phyloP scores from a whole-genome alignment of 2,888 invertebrate species.

The Troides helena region DNA sequence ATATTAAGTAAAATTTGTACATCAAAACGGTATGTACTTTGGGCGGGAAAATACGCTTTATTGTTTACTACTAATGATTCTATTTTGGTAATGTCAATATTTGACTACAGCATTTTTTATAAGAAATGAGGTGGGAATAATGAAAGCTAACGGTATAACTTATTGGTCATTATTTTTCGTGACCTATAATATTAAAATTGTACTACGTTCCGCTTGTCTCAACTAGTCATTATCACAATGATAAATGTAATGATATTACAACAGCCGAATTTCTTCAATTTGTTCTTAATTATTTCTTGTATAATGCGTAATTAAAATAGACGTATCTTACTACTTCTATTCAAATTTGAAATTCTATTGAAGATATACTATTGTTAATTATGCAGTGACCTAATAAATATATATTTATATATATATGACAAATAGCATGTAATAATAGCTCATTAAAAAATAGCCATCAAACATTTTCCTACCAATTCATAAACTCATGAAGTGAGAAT shows the following conservation, averaged over 20 bases:
- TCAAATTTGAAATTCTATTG: too few relatives aligned
- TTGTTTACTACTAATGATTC: not conserved
- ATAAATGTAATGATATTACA: not conserved
- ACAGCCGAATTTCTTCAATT: not conserved
- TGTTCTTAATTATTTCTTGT: not conserved
- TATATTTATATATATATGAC: too few relatives aligned
- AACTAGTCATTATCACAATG: not conserved
- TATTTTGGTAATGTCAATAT: not conserved
- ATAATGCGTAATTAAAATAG: not conserved
- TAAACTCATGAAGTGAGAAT: too few relatives aligned
- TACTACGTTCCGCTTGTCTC: not conserved
- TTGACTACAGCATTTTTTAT: not conserved
- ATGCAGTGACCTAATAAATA: too few relatives aligned
- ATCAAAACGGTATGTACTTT: constrained; percentile 9
- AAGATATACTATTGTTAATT: too few relatives aligned
- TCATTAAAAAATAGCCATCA: too few relatives aligned
- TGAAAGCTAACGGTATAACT: not conserved
- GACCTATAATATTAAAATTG: not conserved
- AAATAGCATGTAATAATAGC: too few relatives aligned
- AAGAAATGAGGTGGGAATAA: not conserved
- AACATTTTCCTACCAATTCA: too few relatives aligned
- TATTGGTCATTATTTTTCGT: not conserved
- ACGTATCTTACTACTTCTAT: not conserved
- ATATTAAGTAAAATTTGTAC: not conserved
- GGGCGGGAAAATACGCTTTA: constrained; percentile 22